Percentiles rank a stretch among this genome's conserved stretches.
Conservation (phyloP, 2,888 invertebrate genomes). For the Trachelus tabidus region DNA sequence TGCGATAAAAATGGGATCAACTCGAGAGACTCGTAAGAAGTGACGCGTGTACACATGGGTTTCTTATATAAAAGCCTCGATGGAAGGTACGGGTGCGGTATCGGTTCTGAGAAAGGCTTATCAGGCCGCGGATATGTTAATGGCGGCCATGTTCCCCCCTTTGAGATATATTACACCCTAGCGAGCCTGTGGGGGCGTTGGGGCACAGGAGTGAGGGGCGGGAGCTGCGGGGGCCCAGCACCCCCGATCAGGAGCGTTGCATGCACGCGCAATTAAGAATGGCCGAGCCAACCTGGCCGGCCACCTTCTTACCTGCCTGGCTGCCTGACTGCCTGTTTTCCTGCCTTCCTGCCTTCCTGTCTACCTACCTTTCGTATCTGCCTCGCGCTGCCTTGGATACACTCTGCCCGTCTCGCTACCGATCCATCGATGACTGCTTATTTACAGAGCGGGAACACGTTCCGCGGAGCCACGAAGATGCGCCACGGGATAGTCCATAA, state of each 20-base stretch:
- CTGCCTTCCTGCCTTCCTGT: background rate
- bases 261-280: slow-evolving; percentile 60
- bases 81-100: slow-evolving; percentile 43
- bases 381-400: background rate
- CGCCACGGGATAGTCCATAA: slow-evolving; percentile 35
- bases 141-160: slow-evolving; percentile 59
- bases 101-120: slow-evolving; percentile 65
- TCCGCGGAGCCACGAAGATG: slow-evolving; percentile 40
- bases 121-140: slow-evolving; percentile 65
- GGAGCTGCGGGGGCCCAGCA: slow-evolving; percentile 25
- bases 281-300: slow-evolving; percentile 19
- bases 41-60: background rate
- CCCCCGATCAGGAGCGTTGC: slow-evolving; percentile 41
- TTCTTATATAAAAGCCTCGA: background rate
- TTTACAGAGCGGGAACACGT: slow-evolving; percentile 58
- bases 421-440: slow-evolving; percentile 62
- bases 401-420: slow-evolving; percentile 12
- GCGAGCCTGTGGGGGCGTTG: slow-evolving; percentile 40
- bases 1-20: background rate
- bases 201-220: slow-evolving; percentile 18
- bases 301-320: background rate
- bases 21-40: background rate
- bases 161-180: slow-evolving; percentile 59
- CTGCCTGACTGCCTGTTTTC: background rate
- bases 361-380: background rate